Evolutionary conservation across 64 coral and sea anemone genomes (phyloP).

Genomic region (Stichodactyla mertensii): DNA sequence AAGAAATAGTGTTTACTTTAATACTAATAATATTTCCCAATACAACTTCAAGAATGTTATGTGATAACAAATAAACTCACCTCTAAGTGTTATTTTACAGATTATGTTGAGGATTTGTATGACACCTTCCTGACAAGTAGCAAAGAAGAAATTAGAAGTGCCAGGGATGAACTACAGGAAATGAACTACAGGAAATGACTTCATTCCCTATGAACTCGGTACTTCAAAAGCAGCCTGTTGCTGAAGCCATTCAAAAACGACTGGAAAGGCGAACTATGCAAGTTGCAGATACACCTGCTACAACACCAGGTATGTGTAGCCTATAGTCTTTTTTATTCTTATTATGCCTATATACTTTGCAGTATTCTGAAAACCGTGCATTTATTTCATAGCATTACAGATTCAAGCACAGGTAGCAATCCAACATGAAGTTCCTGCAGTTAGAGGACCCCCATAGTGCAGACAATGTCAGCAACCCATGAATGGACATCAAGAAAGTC

Average conservation of each 20-base stretch:
- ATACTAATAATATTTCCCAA: no score
- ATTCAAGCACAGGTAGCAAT: not conserved
- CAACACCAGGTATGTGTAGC: not conserved
- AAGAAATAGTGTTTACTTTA: no score
- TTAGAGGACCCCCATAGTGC: not conserved
- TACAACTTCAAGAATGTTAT: no score
- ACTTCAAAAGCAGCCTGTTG: constrained; percentile 14
- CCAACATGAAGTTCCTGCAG: not conserved
- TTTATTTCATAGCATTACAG: not conserved
- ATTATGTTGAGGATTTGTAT: no score
- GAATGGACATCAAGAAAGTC: not conserved
- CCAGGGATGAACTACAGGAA: no score
- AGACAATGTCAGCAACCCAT: not conserved
- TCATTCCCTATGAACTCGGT: constrained; percentile 14
- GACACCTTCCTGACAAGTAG: no score
- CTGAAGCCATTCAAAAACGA: not conserved
- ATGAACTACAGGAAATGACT: not conserved
- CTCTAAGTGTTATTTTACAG: no score
- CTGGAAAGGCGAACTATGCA: not conserved
- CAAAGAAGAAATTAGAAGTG: no score
- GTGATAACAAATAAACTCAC: no score
- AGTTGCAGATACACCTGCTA: not conserved
- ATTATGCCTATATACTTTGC: not conserved
- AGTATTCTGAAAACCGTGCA: not conserved
- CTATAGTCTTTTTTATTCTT: not conserved